Base-by-base conservation (phyloP, 23 tunicate species). In the Trididemnum clinides region DNA sequence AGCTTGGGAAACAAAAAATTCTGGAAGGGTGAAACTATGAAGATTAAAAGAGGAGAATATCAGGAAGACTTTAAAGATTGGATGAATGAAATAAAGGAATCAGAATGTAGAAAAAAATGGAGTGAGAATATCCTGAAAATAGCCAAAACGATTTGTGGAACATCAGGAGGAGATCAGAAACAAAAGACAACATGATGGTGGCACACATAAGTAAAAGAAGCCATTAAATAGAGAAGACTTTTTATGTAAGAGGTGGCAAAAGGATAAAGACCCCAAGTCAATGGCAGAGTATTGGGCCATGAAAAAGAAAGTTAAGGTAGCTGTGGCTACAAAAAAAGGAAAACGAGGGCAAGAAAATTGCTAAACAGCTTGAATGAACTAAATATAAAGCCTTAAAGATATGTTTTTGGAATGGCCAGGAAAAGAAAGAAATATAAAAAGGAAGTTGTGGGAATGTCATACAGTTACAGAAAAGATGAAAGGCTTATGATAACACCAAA, bases 131-230 rank as follows among this genome's bases (percentile, higher is more conserved):
- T 59, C 26, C 4, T 59, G 69, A 21, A 12, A 21, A 26, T 21
- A 21, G 69, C 69, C 27, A 59, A 6, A 15, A 59, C 18, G 21
- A 26, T 59, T 4, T 59, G 69, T 21, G 69, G 69, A 44, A 44
- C 15, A 44, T 44, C 54, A n/a, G n/a, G n/a, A n/a, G n/a, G n/a
- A n/a, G n/a, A n/a, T n/a, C n/a, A n/a, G n/a, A n/a, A n/a, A n/a
- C n/a, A 44, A 62, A 62, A 62, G n/a, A 62, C n/a, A 15, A 19
- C 69, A 5, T 62, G 69, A 23, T 62, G 69, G 69, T 62, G 69
- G 25, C 15, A 62, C 27, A 23, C 23, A 62, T 6, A 62, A n/a
- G 69, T 62, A n/a, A 22, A 20, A n/a, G 27, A 19, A 23, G 69
- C 25, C 4, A 62, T n/a, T n/a, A 62, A n/a, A 62, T 4, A 62